Conservation (phyloP, 2,113 vertebrate genomes). For the Ciconia stormi region DNA sequence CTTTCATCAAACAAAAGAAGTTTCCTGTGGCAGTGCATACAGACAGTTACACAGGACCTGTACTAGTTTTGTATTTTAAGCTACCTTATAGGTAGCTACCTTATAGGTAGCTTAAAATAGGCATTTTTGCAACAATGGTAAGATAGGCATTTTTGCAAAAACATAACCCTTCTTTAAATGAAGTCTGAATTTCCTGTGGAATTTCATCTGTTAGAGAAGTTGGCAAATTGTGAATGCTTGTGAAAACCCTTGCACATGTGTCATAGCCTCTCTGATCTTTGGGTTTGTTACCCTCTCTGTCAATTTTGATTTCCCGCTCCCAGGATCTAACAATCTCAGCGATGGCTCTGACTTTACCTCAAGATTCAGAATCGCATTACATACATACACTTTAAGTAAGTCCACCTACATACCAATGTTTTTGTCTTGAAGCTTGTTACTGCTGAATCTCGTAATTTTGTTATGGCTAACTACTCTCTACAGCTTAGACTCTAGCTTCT, state of each 20-base stretch:
- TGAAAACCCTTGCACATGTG: background rate
- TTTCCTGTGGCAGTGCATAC: background rate
- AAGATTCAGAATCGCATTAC: background rate
- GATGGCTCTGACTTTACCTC: background rate
- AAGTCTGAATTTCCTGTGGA: background rate
- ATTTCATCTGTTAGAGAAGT: background rate
- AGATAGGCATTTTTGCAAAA: background rate
- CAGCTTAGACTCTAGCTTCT: background rate
- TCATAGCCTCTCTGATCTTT: background rate
- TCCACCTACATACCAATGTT: background rate
- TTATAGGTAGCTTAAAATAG: too few relatives aligned
- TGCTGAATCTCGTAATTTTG: background rate
- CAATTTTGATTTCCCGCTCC: background rate
- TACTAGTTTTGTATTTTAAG: background rate
- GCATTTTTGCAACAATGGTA: background rate
- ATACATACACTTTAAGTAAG: background rate
- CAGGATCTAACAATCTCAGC: background rate
- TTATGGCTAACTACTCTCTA: background rate
- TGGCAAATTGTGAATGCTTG: background rate
- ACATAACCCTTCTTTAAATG: background rate
- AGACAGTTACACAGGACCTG: background rate
- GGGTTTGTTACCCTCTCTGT: background rate
- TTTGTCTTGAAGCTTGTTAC: background rate
- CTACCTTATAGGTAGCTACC: background rate
- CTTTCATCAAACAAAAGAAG: background rate